Percentiles rank a stretch among this genome's conserved stretches.
These are phyloP conservation scores for Acleris emargana DNA, from an alignment of 2,888 invertebrate genomes.

Conservation along the genomic window DNA sequence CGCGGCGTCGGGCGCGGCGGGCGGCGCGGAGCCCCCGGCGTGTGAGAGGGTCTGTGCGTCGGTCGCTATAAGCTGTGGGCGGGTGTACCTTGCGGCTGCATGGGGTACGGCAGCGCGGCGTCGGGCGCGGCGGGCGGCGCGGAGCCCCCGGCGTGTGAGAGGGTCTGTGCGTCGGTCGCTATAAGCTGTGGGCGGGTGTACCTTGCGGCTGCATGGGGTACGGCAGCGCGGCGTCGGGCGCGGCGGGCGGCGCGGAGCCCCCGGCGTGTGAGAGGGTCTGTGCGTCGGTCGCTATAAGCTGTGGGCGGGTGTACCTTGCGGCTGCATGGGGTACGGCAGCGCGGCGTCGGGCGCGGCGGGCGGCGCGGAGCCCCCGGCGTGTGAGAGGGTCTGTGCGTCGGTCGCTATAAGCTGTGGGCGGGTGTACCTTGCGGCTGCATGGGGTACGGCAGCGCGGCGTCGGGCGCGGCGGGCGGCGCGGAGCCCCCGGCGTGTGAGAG, in stretches of 20 bases:
- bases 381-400: no score
- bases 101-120: slow-evolving; percentile 49
- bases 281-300: no score
- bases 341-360: slow-evolving; percentile 55
- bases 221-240: slow-evolving; percentile 55
- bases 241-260: slow-evolving; percentile 44
- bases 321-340: no score
- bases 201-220: slow-evolving; percentile 46
- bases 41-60: no score
- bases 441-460: slow-evolving; percentile 50
- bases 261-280: no score
- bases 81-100: slow-evolving; percentile 56
- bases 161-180: no score
- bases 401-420: no score
- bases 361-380: no score
- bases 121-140: slow-evolving; percentile 44
- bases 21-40: slow-evolving; percentile 43
- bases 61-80: no score
- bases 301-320: slow-evolving; percentile 61
- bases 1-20: slow-evolving; percentile 55
- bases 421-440: slow-evolving; percentile 64
- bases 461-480: slow-evolving; percentile 39
- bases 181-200: no score
- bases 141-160: slow-evolving; percentile 48
- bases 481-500: no score